Evolutionary conservation across 2,797 vertebrate species (phyloP).

Genomic region (Myotis planiceps): DNA sequence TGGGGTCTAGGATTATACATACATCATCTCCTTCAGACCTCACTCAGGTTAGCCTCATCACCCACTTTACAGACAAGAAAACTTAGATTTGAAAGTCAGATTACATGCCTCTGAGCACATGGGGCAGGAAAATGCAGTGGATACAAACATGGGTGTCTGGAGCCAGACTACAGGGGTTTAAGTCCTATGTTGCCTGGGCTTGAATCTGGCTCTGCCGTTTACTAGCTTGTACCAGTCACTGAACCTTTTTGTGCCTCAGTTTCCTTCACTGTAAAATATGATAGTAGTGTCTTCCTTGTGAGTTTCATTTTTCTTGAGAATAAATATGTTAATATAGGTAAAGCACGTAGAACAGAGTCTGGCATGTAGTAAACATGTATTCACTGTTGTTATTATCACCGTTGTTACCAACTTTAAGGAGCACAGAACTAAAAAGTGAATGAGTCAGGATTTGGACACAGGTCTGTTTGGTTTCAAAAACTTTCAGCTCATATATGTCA

Average conservation of each 20-base stretch:
- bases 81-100: neutral
- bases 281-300: neutral
- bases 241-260: neutral
- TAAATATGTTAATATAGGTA: neutral
- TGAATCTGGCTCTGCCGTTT: neutral
- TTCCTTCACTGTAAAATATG: neutral
- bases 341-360: neutral
- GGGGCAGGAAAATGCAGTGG: neutral
- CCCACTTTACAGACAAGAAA: neutral
- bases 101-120: accelerated
- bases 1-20: neutral
- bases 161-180: neutral
- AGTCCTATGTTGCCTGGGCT: neutral
- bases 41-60: neutral
- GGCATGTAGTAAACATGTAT: neutral
- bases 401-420: neutral
- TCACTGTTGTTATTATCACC: neutral
- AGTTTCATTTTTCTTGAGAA: neutral
- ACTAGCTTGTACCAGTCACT: neutral
- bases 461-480: neutral
- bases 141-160: neutral
- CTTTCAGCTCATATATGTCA: neutral
- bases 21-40: neutral
- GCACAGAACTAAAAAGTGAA: neutral
- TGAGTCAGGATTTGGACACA: neutral